Conservation (phyloP, 92 coral and sea anemone species). For the Epizoanthus illoricatus region DNA sequence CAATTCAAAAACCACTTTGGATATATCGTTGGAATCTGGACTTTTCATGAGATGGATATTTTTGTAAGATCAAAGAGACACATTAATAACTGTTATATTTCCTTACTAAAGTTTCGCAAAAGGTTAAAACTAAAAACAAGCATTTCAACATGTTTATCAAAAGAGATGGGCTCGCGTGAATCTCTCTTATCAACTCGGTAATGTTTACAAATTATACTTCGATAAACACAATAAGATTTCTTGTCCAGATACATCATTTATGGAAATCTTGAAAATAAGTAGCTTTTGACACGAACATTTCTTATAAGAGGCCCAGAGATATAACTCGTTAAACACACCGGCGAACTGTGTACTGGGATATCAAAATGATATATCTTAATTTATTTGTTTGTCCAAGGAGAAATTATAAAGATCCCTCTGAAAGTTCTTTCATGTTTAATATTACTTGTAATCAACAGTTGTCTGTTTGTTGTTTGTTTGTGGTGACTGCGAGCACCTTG, state of each 20-base stretch:
- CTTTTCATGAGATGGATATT: no score
- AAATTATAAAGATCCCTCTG: not conserved
- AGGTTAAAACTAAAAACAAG: no score
- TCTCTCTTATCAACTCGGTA: slow-evolving; percentile 6
- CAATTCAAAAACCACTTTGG: no score
- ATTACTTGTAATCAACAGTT: slow-evolving; percentile 2
- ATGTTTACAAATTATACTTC: slow-evolving; percentile 54
- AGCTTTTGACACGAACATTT: slow-evolving; percentile 11
- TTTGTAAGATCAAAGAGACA: no score
- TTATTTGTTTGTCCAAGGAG: not conserved
- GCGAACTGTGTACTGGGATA: not conserved
- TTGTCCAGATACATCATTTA: slow-evolving; percentile 62
- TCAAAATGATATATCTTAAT: not conserved
- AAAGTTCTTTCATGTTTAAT: not conserved
- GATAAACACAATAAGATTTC: slow-evolving; percentile 61
- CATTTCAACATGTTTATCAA: not conserved
- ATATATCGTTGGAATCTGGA: no score
- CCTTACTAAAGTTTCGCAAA: no score
- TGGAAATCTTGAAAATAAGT: slow-evolving; percentile 52
- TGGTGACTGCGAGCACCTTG: not conserved
- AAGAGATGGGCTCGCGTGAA: slow-evolving; percentile 5
- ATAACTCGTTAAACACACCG: no score
- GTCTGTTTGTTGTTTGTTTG: slow-evolving; percentile 9
- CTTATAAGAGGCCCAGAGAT: not conserved
- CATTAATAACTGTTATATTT: no score